Conservation (phyloP, 2,797 vertebrate species). For the Forpus xanthops region DNA sequence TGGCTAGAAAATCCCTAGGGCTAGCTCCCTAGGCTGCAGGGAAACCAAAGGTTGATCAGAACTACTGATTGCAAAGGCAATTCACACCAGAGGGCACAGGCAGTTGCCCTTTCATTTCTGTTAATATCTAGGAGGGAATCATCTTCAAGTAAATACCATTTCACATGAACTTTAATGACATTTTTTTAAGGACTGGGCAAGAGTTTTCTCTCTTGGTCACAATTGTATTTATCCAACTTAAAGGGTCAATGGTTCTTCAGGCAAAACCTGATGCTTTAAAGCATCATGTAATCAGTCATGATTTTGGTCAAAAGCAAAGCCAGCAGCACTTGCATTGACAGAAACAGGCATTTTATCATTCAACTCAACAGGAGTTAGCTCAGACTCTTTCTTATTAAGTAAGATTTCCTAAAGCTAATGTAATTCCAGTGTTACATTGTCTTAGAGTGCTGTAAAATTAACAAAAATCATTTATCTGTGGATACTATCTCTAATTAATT, state of each 20-base stretch:
- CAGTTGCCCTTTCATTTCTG: not conserved
- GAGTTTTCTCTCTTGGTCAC: not conserved
- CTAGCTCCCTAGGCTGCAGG: not conserved
- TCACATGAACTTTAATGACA: not conserved
- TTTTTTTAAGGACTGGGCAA: not conserved
- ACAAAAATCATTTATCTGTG: not conserved
- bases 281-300: not conserved
- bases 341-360: slow-evolving; percentile 2
- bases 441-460: not conserved
- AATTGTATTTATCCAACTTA: not conserved
- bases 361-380: slow-evolving; percentile 23
- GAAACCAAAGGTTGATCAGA: not conserved
- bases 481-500: slow-evolving; percentile 20
- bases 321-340: not conserved
- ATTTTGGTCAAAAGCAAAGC: slow-evolving; percentile 21
- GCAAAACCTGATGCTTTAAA: not conserved
- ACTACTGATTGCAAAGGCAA: not conserved
- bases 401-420: not conserved
- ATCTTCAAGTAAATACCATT: not conserved
- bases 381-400: not conserved
- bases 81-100: not conserved
- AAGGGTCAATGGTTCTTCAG: not conserved
- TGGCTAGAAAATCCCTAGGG: not conserved
- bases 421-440: not conserved
- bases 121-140: not conserved